These are phyloP conservation scores for Baryphthengus martii DNA, from an alignment of 2,113 vertebrate genomes.

Conservation along the genomic window DNA sequence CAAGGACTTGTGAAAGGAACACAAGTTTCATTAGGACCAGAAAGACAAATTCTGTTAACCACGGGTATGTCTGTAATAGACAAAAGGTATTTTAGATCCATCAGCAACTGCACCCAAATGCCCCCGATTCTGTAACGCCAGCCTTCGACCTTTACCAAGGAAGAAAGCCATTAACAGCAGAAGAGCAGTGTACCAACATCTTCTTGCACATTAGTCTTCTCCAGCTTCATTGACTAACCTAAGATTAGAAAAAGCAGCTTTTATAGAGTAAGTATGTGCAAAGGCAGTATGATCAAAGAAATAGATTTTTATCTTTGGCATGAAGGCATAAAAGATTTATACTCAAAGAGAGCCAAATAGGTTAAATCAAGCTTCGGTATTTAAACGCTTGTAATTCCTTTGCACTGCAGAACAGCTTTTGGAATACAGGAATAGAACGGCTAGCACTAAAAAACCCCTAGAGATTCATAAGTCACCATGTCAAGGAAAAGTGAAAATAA, in stretches of 20 bases:
- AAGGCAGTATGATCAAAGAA: background rate
- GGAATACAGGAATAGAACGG: background rate
- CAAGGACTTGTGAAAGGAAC: background rate
- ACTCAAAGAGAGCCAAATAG: background rate
- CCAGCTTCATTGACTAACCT: background rate
- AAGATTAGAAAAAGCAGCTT: conserved; percentile 20
- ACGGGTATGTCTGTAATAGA: background rate
- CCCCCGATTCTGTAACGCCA: background rate
- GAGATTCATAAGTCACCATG: background rate
- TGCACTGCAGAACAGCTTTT: conserved; percentile 24
- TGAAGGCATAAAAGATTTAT: background rate
- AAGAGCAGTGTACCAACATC: background rate
- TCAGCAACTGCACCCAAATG: conserved; percentile 31
- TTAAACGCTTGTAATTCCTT: conserved; percentile 18
- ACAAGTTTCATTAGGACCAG: background rate
- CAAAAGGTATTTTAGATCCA: background rate
- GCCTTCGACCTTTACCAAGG: background rate
- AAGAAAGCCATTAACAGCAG: conserved; percentile 16
- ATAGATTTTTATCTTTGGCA: background rate
- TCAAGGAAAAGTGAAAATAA: conserved; percentile 22
- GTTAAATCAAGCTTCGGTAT: conserved; percentile 43
- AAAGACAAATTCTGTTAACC: background rate
- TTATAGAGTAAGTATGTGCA: background rate
- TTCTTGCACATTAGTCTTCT: background rate
- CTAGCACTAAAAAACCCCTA: conserved; percentile 31